phyloP scores from a whole-genome alignment of 1,140 invertebrate genomes.

The Cecropterus lyciades region DNA sequence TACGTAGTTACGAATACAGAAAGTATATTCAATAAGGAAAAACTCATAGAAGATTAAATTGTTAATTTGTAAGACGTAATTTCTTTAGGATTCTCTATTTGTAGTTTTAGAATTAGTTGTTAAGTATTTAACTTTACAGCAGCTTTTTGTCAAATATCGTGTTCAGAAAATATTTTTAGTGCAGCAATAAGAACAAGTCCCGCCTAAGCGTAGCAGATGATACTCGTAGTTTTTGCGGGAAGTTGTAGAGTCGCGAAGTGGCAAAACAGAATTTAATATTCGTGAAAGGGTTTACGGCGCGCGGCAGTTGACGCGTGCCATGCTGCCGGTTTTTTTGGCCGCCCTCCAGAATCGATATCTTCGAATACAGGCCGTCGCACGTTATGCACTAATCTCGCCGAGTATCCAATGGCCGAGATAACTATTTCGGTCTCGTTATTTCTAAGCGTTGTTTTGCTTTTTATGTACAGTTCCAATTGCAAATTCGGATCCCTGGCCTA shows the following conservation, averaged over 20 bases:
- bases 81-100: no score
- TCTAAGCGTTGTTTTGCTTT: slow-evolving; percentile 10
- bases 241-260: slow-evolving; percentile 78
- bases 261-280: slow-evolving; percentile 84
- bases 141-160: neutral
- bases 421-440: slow-evolving; percentile 37
- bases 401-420: slow-evolving; percentile 50
- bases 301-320: slow-evolving; percentile 80
- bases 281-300: slow-evolving; percentile 80
- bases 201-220: slow-evolving; percentile 62
- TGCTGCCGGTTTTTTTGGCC: slow-evolving; percentile 81
- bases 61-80: no score
- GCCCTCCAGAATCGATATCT: slow-evolving; percentile 83
- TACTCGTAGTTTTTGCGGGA: slow-evolving; percentile 60
- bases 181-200: slow-evolving; percentile 8
- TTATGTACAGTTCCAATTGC: neutral
- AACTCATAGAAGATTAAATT: no score
- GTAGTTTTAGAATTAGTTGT: neutral
- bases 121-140: neutral
- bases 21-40: no score
- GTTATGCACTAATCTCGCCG: slow-evolving; percentile 78
- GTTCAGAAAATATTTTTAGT: neutral
- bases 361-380: slow-evolving; percentile 76
- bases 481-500: neutral
- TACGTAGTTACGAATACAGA: neutral